Evolutionary conservation across 2,113 vertebrate species (phyloP).

Genomic region (Corydoras sp.): DNA sequence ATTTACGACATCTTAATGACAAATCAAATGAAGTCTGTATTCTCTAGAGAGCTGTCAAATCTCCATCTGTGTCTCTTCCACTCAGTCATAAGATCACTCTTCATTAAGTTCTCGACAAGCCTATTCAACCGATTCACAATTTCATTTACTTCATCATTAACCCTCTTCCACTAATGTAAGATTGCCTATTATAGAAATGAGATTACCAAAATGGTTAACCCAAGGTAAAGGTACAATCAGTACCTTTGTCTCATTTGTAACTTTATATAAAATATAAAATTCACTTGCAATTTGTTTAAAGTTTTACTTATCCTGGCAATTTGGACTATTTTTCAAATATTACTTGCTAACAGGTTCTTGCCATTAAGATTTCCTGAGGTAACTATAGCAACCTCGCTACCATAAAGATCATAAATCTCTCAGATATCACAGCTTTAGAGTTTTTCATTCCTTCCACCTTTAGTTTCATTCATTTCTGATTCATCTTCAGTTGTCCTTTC

Average conservation of each 20-base stretch:
- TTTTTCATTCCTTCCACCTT: too few relatives aligned
- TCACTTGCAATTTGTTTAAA: too few relatives aligned
- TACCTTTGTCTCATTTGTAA: neutral
- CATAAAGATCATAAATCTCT: neutral
- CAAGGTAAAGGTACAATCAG: slow-evolving; percentile 21
- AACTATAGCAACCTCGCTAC: neutral
- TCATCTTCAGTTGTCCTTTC: too few relatives aligned
- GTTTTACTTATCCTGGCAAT: neutral
- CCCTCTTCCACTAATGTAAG: slow-evolving; percentile 22
- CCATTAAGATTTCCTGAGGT: neutral
- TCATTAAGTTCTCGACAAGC: slow-evolving; percentile 32
- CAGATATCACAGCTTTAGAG: neutral
- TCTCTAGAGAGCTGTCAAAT: slow-evolving; percentile 21
- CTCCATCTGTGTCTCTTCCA: slow-evolving; percentile 22
- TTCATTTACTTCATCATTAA: slow-evolving; percentile 33
- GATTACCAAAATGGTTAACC: slow-evolving; percentile 19
- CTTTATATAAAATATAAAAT: neutral
- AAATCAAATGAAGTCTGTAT: slow-evolving; percentile 19
- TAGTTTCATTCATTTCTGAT: too few relatives aligned
- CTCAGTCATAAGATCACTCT: slow-evolving; percentile 25
- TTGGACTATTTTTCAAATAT: neutral
- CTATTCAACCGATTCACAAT: slow-evolving; percentile 27
- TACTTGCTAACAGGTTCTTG: neutral
- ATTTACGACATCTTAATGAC: slow-evolving; percentile 28
- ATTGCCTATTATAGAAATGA: slow-evolving; percentile 30